Evolutionary conservation across 2,888 invertebrate genomes (phyloP), one percentile per base, ranked within the genome.

Genomic region (Drosophila pseudotakahashii): DNA sequence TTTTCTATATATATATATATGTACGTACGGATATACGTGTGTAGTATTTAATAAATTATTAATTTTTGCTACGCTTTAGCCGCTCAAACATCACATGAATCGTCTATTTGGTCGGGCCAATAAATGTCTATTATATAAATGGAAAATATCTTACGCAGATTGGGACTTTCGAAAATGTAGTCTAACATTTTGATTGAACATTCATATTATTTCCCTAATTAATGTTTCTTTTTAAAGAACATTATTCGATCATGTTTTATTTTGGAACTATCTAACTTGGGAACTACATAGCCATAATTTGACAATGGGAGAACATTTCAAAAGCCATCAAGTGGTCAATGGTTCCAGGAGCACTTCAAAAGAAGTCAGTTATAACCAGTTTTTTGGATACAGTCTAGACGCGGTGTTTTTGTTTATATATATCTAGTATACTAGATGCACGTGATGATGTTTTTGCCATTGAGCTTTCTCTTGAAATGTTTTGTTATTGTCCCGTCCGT

Each of bases 21-120:
- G n/a, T 51, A 48, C 51, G 50, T 51, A 30, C 50, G 48, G 59
- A 47, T 50, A 55, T 85, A 57, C 30, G 60, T 62, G 55, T 75
- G 66, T 81, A 79, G 80, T 77, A 88, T 82, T 88, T 79, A 82
- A 82, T 82, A 88, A 88, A 88, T 82, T 82, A 88, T 82, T 88
- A 82, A 88, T 77, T 82, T 82, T 73, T 58, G 71, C 81, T 68
- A 59, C 54, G 76, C 51, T 75, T 37, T 71, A 54, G 76, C 59
- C 57, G 63, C 62, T 67, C 78, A 59, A 77, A 76, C 85, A 81
- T 81, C 86, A 81, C 82, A 81, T 74, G 72, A 68, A 60, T 84
- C 86, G 81, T 74, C 85, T 84, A 81, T 84, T 34, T 50, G 63
- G 52, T 36, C 54, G 37, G 53, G 54, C 62, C 62, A 67, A 70